A percentile compares a stretch with the other conserved stretches of the same genome.
phyloP scores from a whole-genome alignment of 2,113 vertebrate species.

The Craseonycteris thonglongyai region DNA sequence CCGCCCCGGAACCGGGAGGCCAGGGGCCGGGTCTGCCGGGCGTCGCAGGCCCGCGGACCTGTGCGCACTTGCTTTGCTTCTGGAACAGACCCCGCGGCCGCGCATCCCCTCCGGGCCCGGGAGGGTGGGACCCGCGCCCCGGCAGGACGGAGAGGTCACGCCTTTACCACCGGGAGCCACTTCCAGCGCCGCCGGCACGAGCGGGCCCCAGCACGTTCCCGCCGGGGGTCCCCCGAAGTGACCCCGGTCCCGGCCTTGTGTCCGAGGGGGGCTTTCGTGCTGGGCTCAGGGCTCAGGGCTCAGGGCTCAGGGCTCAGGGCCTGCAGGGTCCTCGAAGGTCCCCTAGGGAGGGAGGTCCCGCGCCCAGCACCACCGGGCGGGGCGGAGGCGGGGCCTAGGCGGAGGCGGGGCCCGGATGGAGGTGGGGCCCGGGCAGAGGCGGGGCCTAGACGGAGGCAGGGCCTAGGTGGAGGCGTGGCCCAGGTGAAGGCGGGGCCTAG shows the following conservation, averaged over 20 bases:
- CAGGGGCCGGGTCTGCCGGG: accelerated
- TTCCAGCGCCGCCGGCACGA: constrained; percentile 48
- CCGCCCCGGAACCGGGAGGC: neutral
- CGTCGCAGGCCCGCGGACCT: neutral
- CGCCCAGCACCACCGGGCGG: no score
- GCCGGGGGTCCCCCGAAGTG: accelerated
- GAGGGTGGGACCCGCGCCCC: constrained; percentile 47
- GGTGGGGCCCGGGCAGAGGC: no score
- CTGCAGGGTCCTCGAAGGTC: no score
- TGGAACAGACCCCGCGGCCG: neutral
- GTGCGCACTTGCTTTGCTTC: no score
- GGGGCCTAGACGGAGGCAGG: constrained; percentile 74
- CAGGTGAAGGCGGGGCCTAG: no score
- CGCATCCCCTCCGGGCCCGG: constrained; percentile 38
- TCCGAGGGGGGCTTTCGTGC: neutral
- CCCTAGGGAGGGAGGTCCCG: no score
- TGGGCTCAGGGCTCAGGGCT: no score
- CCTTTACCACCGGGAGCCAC: constrained; percentile 65
- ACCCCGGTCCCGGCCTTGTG: neutral
- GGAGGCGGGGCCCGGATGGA: no score
- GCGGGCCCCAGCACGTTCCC: neutral
- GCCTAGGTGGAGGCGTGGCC: no score
- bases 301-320: no score
- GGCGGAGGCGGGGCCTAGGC: no score
- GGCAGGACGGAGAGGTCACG: constrained; percentile 61